A percentile compares a stretch with the other conserved stretches of the same genome.
Evolutionary conservation across 2,797 vertebrate genomes (phyloP).

Genomic region (Mormyrops boulengeri): DNA sequence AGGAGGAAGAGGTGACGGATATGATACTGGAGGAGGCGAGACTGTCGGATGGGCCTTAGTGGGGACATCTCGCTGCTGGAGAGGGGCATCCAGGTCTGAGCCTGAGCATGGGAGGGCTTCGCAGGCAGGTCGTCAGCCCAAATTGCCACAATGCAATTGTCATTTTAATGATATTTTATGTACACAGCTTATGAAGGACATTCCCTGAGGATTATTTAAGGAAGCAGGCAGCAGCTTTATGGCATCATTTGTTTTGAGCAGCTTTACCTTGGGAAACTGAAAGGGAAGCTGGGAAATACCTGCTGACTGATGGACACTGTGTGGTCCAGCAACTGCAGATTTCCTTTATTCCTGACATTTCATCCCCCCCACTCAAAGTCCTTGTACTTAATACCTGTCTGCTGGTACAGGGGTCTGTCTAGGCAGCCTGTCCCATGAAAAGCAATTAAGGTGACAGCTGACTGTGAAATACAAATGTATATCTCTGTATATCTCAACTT

Average conservation of each 20-base stretch:
- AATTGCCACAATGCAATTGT: neutral
- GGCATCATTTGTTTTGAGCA: neutral
- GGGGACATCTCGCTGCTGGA: neutral
- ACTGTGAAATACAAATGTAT: neutral
- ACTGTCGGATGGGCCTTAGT: neutral
- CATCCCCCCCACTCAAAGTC: neutral
- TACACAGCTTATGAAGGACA: neutral
- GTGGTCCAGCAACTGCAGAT: neutral
- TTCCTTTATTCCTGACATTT: neutral
- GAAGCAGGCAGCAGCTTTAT: neutral
- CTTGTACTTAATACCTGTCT: neutral
- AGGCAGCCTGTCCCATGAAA: neutral
- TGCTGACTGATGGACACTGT: neutral
- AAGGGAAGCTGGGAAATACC: neutral
- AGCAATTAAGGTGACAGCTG: neutral
- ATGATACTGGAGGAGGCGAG: slow-evolving; percentile 6
- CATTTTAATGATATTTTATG: neutral
- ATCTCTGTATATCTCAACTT: neutral
- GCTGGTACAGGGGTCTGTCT: neutral
- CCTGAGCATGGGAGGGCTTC: neutral
- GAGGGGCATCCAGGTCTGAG: neutral
- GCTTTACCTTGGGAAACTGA: neutral
- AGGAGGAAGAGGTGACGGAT: neutral
- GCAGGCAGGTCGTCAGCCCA: neutral
- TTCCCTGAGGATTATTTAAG: neutral